A percentile compares a stretch with the other conserved stretches of the same genome.
These are phyloP conservation scores for Phania funesta DNA, from an alignment of 2,888 invertebrate species.

Conservation along the genomic window DNA sequence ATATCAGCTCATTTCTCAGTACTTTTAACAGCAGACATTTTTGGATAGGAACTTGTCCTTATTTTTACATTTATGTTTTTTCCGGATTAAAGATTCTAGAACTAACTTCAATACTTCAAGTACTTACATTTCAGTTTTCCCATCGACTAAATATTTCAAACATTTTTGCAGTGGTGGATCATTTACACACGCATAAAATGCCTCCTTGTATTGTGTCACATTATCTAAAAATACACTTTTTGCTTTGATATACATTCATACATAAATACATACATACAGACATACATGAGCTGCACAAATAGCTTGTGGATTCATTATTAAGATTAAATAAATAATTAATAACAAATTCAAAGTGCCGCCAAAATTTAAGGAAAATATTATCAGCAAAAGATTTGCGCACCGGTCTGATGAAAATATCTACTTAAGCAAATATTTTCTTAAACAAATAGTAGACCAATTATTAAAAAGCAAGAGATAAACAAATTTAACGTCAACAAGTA, in stretches of 20 bases:
- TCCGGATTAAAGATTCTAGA: no score
- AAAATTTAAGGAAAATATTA: conserved; percentile 41
- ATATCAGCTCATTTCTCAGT: no score
- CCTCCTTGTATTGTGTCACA: conserved; percentile 12
- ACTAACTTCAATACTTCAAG: no score
- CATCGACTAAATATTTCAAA: no score
- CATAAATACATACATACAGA: background rate
- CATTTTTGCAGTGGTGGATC: no score
- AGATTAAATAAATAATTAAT: conserved; percentile 50
- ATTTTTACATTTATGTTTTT: no score
- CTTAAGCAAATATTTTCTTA: background rate
- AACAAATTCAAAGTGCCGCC: conserved; percentile 54
- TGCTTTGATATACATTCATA: background rate
- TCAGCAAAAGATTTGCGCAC: background rate
- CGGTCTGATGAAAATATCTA: background rate
- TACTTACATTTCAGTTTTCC: no score
- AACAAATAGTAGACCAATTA: conserved; percentile 39
- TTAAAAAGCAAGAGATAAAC: conserved; percentile 7
- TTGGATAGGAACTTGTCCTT: no score
- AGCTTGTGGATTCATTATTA: conserved; percentile 9
- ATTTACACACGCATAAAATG: no score
- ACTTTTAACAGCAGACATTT: no score
- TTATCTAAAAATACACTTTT: conserved; percentile 37
- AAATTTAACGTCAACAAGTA: conserved; percentile 48
- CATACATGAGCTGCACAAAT: conserved; percentile 19